phyloP scores from a whole-genome alignment of 2,113 vertebrate genomes.

The Hydropotes inermis region DNA sequence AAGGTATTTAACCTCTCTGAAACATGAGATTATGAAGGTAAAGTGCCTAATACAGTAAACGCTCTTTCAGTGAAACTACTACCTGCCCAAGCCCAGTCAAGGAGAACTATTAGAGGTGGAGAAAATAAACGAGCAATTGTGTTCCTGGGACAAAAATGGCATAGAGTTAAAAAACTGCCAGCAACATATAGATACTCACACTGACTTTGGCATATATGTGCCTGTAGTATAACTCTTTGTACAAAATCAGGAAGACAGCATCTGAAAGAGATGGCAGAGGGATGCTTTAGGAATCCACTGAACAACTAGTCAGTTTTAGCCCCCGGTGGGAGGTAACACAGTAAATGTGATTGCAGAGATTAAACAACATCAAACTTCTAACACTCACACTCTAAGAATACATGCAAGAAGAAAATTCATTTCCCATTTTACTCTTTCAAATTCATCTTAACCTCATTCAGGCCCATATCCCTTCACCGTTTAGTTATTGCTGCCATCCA shows the following conservation, averaged over 20 bases:
- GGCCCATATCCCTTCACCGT: background rate
- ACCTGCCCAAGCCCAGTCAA: background rate
- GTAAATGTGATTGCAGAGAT: background rate
- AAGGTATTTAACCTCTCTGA: background rate
- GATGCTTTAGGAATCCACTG: background rate
- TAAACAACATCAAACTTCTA: background rate
- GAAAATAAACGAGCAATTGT: background rate
- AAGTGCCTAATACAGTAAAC: background rate
- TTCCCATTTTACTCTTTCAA: background rate
- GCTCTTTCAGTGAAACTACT: background rate
- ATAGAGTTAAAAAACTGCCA: background rate
- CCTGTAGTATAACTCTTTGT: slow-evolving; percentile 98
- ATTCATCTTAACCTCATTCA: background rate
- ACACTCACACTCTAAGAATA: background rate
- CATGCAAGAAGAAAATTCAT: background rate
- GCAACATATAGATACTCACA: slow-evolving; percentile 84
- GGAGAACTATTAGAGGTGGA: background rate
- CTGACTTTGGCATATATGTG: slow-evolving; percentile 99
- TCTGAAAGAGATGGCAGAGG: slow-evolving; percentile 81
- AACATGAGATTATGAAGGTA: background rate
- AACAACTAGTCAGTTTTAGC: background rate
- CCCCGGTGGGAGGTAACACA: background rate
- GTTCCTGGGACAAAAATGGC: background rate
- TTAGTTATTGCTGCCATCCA: background rate
- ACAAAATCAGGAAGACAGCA: slow-evolving; percentile 97